Evolutionary conservation across 2,888 invertebrate genomes (phyloP).

Genomic region (Coleophora deauratella): DNA sequence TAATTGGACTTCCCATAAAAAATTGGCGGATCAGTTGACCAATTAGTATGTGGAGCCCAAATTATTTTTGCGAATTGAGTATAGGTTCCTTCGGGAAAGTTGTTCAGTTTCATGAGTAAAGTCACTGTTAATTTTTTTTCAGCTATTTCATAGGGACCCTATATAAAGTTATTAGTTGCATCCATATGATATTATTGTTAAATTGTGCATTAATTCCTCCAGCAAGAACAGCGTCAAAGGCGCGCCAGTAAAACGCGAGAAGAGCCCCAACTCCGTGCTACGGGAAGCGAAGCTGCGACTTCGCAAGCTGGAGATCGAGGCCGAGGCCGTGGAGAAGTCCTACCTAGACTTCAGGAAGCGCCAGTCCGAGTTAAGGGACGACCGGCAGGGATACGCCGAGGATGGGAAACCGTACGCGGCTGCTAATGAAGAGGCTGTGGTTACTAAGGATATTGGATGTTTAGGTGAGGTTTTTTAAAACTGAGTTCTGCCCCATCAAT

Average conservation of each 20-base stretch:
- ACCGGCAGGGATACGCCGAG: slow-evolving; percentile 10
- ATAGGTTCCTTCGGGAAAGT: too few species aligned
- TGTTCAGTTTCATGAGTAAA: too few species aligned
- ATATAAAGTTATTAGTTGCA: too few species aligned
- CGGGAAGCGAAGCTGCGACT: slow-evolving; percentile 68
- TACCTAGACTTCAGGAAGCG: slow-evolving; percentile 54
- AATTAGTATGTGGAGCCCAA: too few species aligned
- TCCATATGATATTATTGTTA: too few species aligned
- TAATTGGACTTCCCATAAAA: too few species aligned
- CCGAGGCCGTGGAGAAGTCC: slow-evolving; percentile 71
- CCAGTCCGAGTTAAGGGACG: slow-evolving; percentile 22
- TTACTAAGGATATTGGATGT: slow-evolving; percentile 4
- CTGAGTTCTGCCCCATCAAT: too few species aligned
- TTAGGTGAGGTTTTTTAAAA: slow-evolving; percentile 13
- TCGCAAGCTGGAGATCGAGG: slow-evolving; percentile 73
- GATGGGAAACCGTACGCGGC: slow-evolving; percentile 10
- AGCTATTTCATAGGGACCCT: too few species aligned
- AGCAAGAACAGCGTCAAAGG: not conserved
- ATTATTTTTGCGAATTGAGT: too few species aligned
- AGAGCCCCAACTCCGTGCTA: slow-evolving; percentile 63
- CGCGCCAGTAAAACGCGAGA: slow-evolving; percentile 24
- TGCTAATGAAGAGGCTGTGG: not conserved
- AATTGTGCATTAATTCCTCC: too few species aligned
- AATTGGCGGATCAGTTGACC: too few species aligned
- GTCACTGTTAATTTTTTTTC: too few species aligned